Evolutionary conservation across 1,140 invertebrate species (phyloP).

Genomic region (Lordiphosa mommai): DNA sequence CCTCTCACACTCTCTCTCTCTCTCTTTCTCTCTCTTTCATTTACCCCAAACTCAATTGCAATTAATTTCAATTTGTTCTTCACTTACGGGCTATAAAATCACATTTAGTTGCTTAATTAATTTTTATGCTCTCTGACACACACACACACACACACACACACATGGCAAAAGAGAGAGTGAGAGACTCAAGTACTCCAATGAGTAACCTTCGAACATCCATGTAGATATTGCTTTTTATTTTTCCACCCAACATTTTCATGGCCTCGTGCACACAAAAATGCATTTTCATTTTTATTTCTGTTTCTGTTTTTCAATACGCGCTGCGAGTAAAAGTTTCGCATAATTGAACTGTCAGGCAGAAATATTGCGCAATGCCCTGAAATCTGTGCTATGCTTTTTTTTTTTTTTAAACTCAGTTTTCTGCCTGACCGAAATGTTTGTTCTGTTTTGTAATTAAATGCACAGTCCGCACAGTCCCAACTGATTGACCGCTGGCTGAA

Average conservation of each 20-base stretch:
- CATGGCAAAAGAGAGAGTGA: not conserved
- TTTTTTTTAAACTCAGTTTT: slow-evolving; percentile 1
- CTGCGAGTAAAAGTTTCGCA: slow-evolving; percentile 40
- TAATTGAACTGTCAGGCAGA: slow-evolving; percentile 74
- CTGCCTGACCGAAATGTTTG: not conserved
- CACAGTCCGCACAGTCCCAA: not conserved
- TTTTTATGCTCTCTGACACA: slow-evolving; percentile 47
- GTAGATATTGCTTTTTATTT: slow-evolving; percentile 68
- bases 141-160: slow-evolving; percentile 3
- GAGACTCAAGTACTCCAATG: not conserved
- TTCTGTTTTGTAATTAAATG: slow-evolving; percentile 36
- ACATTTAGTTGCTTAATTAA: slow-evolving; percentile 80
- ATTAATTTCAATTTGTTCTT: slow-evolving; percentile 59
- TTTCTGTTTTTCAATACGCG: slow-evolving; percentile 45
- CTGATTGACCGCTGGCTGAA: slow-evolving; percentile 16
- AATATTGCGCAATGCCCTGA: slow-evolving; percentile 27
- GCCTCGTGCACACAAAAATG: slow-evolving; percentile 38
- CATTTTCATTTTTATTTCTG: slow-evolving; percentile 8
- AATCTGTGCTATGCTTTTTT: slow-evolving; percentile 19
- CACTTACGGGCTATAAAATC: slow-evolving; percentile 77
- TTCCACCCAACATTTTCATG: slow-evolving; percentile 49
- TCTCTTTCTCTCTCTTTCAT: not conserved
- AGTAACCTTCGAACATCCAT: slow-evolving; percentile 47
- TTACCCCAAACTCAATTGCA: slow-evolving; percentile 10
- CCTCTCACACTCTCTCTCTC: not conserved